A percentile compares a stretch with the other conserved stretches of the same genome.
Evolutionary conservation across 2,797 vertebrate genomes (phyloP).

Genomic region (Sebastes dallii): DNA sequence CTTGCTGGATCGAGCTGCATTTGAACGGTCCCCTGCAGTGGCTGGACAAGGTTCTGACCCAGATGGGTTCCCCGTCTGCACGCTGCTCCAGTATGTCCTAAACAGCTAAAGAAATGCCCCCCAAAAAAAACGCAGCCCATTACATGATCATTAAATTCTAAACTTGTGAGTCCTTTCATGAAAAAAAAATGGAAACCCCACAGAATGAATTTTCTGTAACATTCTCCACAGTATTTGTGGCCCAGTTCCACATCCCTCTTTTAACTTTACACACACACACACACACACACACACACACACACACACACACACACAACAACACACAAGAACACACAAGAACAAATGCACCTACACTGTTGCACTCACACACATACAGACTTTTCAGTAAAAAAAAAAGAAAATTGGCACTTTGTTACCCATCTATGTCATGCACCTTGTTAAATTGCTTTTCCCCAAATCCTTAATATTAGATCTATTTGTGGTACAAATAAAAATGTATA

Average conservation of each 20-base stretch:
- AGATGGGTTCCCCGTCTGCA: conserved; percentile 98
- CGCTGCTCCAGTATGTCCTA: conserved; percentile 99
- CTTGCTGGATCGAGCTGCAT: conserved; percentile 99
- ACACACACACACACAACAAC: conserved; percentile 30
- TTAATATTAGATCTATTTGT: conserved; percentile 88
- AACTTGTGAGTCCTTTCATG: conserved; percentile 66
- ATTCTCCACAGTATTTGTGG: conserved; percentile 90
- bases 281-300: conserved; percentile 24
- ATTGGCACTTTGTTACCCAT: conserved; percentile 97
- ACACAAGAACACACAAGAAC: conserved; percentile 24
- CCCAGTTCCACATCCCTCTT: conserved; percentile 72
- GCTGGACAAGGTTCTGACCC: conserved; percentile 99
- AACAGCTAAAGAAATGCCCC: conserved; percentile 66
- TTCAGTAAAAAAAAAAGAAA: conserved; percentile 77
- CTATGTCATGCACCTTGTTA: conserved; percentile 95
- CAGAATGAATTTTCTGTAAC: conserved; percentile 83
- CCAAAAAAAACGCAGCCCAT: conserved; percentile 54
- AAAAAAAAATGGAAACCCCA: conserved; percentile 58
- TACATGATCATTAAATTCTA: conserved; percentile 71
- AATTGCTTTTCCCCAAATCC: conserved; percentile 91
- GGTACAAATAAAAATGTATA: conserved; percentile 87
- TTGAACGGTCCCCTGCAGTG: conserved; percentile 98
- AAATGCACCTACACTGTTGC: conserved; percentile 35
- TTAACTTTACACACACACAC: conserved; percentile 46
- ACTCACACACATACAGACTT: conserved; percentile 65